These are phyloP conservation scores for Zapus hudsonius DNA, from an alignment of 2,113 vertebrate species.

Conservation along the genomic window DNA sequence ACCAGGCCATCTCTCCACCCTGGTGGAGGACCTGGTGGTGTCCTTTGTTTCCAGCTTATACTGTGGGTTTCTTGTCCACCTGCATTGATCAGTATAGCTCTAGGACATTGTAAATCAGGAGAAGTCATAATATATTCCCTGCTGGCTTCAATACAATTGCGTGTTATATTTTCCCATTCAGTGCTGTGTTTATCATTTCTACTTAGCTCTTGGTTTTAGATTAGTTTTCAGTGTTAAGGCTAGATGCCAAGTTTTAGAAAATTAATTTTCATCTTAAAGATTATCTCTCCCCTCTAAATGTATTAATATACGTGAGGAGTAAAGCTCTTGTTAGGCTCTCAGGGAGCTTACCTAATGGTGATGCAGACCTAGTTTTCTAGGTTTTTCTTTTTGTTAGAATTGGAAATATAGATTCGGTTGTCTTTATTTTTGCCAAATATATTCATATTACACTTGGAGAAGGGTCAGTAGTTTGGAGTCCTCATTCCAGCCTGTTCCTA, in stretches of 20 bases:
- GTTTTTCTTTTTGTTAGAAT: neutral
- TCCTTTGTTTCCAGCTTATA: neutral
- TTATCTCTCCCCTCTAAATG: neutral
- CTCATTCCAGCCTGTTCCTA: neutral
- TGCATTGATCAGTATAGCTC: neutral
- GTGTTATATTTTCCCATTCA: neutral
- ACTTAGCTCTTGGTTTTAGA: neutral
- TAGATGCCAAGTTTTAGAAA: neutral
- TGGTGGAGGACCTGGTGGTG: neutral
- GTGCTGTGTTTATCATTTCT: neutral
- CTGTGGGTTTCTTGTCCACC: neutral
- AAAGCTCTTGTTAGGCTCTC: neutral
- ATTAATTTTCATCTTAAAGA: neutral
- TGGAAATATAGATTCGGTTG: neutral
- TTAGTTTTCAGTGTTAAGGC: neutral
- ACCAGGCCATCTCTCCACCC: too few relatives aligned
- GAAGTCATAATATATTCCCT: neutral
- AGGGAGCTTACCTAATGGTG: neutral
- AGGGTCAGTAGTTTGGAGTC: neutral
- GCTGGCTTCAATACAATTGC: neutral
- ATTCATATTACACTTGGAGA: neutral
- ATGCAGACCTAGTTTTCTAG: neutral
- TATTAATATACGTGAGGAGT: neutral
- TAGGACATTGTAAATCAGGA: neutral
- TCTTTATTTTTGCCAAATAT: neutral